These are phyloP conservation scores for Nannoperca australis DNA, from an alignment of 2,797 vertebrate genomes.

Conservation along the genomic window DNA sequence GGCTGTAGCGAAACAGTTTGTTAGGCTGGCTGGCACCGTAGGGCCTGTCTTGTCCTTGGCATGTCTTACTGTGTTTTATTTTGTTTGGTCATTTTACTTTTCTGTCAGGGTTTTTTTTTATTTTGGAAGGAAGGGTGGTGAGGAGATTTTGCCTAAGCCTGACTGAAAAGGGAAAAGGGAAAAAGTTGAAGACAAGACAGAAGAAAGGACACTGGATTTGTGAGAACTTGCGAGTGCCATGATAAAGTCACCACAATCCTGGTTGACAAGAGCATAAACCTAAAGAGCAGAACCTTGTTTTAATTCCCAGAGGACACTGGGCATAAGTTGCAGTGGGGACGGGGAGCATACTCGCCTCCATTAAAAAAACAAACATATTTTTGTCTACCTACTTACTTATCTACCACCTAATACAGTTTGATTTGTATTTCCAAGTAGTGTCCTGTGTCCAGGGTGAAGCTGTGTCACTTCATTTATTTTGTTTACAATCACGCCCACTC, in stretches of 20 bases:
- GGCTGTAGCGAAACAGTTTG: conserved; percentile 49
- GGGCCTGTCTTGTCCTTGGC: conserved; percentile 52
- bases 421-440: not conserved
- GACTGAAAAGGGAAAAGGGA: not conserved
- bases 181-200: not conserved
- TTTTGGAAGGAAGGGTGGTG: not conserved
- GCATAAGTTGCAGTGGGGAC: no score
- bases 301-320: no score
- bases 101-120: conserved; percentile 25
- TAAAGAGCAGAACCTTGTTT: not conserved
- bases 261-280: not conserved
- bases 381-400: no score
- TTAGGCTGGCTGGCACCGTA: conserved; percentile 33
- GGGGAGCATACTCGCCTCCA: no score
- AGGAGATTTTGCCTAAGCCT: conserved; percentile 19
- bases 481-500: no score
- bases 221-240: not conserved
- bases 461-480: no score
- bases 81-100: conserved; percentile 46
- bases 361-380: no score
- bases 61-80: conserved; percentile 58
- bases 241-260: conserved; percentile 6
- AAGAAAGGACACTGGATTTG: conserved; percentile 1
- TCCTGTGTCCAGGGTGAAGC: not conserved
- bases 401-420: not conserved